These are phyloP conservation scores for Pedionomus torquatus DNA, from an alignment of 2,113 vertebrate genomes.

Conservation along the genomic window DNA sequence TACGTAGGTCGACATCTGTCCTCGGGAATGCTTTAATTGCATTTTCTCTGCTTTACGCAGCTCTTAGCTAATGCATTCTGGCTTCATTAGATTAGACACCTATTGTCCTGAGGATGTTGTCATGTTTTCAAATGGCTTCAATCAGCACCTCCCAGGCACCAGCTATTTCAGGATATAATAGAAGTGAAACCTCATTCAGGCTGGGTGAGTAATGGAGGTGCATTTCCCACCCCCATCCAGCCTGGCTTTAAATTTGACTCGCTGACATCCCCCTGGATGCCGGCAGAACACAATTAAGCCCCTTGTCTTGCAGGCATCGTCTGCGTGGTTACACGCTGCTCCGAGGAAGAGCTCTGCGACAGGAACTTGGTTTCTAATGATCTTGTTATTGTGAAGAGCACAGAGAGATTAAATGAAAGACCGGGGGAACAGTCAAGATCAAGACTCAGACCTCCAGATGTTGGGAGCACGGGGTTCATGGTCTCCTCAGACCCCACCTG, in stretches of 20 bases:
- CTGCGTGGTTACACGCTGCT: slow-evolving; percentile 3
- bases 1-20: slow-evolving; percentile 36
- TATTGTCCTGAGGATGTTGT: slow-evolving; percentile 60
- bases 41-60: slow-evolving; percentile 1
- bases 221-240: background rate
- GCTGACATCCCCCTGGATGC: slow-evolving; percentile 46
- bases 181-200: slow-evolving; percentile 51
- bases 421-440: background rate
- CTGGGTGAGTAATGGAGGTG: slow-evolving; percentile 53
- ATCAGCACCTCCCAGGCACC: slow-evolving; percentile 51
- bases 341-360: slow-evolving; percentile 12
- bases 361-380: background rate
- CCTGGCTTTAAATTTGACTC: slow-evolving; percentile 44
- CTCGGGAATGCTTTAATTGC: slow-evolving; percentile 64
- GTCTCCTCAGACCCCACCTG: rapidly evolving
- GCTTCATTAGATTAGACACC: slow-evolving; percentile 62
- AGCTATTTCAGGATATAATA: slow-evolving; percentile 58
- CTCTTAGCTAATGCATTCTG: slow-evolving; percentile 52
- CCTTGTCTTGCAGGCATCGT: slow-evolving; percentile 47
- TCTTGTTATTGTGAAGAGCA: background rate
- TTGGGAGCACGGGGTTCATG: rapidly evolving
- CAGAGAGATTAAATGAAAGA: background rate
- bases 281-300: slow-evolving; percentile 65
- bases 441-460: background rate
- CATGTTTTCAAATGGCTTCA: slow-evolving; percentile 70